Evolutionary conservation across 2,888 invertebrate genomes (phyloP).

Genomic region (Protodeltote pygarga): DNA sequence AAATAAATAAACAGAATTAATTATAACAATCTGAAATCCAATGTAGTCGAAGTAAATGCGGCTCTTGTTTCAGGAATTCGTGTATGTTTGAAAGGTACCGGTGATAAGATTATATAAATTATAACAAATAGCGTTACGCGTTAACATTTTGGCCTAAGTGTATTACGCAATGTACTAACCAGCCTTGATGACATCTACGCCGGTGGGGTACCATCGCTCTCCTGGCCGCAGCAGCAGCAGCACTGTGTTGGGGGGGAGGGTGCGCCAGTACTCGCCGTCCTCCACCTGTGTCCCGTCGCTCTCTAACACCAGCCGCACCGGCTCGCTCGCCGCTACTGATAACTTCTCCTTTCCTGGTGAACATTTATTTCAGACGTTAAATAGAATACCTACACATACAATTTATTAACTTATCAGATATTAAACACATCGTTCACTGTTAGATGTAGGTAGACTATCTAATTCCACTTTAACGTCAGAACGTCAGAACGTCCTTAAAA

Average conservation of each 20-base stretch:
- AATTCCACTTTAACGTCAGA: no score
- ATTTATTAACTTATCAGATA: no score
- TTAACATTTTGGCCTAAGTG: no score
- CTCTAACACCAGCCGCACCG: slow-evolving; percentile 96
- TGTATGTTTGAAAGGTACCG: no score
- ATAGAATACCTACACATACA: no score
- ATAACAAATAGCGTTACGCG: no score
- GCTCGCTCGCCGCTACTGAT: slow-evolving; percentile 94
- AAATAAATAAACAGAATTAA: slow-evolving; percentile 50
- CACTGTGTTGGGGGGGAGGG: slow-evolving; percentile 96
- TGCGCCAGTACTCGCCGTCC: slow-evolving; percentile 98
- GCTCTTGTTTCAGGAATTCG: no score
- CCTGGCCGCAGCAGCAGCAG: slow-evolving; percentile 95
- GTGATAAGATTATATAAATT: no score
- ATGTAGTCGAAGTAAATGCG: no score
- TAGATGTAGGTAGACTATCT: no score
- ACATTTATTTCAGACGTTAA: slow-evolving; percentile 1
- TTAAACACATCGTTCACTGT: no score
- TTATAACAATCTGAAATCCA: slow-evolving; percentile 9
- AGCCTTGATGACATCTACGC: slow-evolving; percentile 97
- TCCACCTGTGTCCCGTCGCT: slow-evolving; percentile 98
- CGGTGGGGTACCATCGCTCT: slow-evolving; percentile 97
- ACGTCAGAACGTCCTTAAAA: no score
- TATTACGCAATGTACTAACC: slow-evolving; percentile 85
- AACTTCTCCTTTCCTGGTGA: slow-evolving; percentile 93